Evolutionary conservation across 2,888 invertebrate genomes (phyloP).

Genomic region (Ennomos erosarius): DNA sequence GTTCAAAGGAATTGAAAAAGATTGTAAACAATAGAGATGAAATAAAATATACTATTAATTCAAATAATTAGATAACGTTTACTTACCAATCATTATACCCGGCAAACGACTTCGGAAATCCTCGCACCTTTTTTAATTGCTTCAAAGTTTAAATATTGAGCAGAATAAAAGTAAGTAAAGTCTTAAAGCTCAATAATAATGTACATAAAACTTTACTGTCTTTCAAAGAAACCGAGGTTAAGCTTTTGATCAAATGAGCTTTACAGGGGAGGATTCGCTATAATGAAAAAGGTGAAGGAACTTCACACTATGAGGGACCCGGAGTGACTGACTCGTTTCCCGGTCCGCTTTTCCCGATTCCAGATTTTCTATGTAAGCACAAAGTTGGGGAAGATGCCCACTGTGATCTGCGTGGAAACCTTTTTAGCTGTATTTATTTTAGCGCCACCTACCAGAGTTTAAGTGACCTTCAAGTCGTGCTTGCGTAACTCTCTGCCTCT

Average conservation of each 20-base stretch:
- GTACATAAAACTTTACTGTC: slow-evolving; percentile 42
- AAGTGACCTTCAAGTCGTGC: slow-evolving; percentile 3
- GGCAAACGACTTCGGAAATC: slow-evolving; percentile 60
- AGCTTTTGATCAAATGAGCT: slow-evolving; percentile 29
- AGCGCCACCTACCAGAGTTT: slow-evolving; percentile 41
- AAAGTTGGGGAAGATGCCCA: slow-evolving; percentile 44
- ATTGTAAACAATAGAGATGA: no score
- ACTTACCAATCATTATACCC: slow-evolving; percentile 81
- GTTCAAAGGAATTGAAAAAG: no score
- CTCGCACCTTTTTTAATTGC: slow-evolving; percentile 65
- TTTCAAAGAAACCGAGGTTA: slow-evolving; percentile 32
- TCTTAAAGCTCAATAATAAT: slow-evolving; percentile 27
- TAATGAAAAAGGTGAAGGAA: slow-evolving; percentile 43
- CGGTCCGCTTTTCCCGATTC: slow-evolving; percentile 73
- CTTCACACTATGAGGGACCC: slow-evolving; percentile 68
- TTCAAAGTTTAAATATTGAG: slow-evolving; percentile 63
- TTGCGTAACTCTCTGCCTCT: no score
- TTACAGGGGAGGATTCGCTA: slow-evolving; percentile 14
- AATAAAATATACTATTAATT: no score
- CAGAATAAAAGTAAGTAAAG: slow-evolving; percentile 30
- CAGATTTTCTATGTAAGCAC: slow-evolving; percentile 58
- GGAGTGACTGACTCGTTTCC: slow-evolving; percentile 76
- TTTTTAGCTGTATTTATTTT: slow-evolving; percentile 1
- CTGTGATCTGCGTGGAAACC: slow-evolving; percentile 36
- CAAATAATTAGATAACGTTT: slow-evolving; percentile 5